These are phyloP conservation scores for Cerceris ruficornis DNA, from an alignment of 2,888 invertebrate genomes.

Conservation along the genomic window DNA sequence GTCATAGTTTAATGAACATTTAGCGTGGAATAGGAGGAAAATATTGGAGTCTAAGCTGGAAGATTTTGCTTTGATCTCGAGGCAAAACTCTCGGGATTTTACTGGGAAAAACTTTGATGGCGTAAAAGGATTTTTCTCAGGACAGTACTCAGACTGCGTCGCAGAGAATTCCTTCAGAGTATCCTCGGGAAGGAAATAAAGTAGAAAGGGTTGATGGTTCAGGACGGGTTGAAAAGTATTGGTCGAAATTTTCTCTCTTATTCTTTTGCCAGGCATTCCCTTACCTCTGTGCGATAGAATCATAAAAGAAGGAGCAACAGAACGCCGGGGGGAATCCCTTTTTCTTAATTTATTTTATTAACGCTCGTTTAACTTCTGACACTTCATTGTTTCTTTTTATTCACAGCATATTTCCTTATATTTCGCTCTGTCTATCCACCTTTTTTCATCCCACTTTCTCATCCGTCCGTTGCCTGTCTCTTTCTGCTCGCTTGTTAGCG, in stretches of 20 bases:
- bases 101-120: slow-evolving; percentile 56
- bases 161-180: slow-evolving; percentile 48
- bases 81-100: slow-evolving; percentile 57
- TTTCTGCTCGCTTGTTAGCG: too few relatives aligned
- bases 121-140: slow-evolving; percentile 62
- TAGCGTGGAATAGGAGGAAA: slow-evolving; percentile 17
- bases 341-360: slow-evolving; percentile 72
- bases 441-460: too few relatives aligned
- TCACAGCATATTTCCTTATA: slow-evolving; percentile 19
- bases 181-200: slow-evolving; percentile 43
- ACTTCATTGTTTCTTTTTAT: slow-evolving; percentile 64
- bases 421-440: too few relatives aligned
- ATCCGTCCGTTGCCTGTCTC: too few relatives aligned
- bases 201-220: slow-evolving; percentile 45
- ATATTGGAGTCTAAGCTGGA: slow-evolving; percentile 45
- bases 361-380: slow-evolving; percentile 75
- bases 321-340: slow-evolving; percentile 44
- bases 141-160: slow-evolving; percentile 48
- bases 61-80: slow-evolving; percentile 60
- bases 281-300: neutral
- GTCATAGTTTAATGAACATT: slow-evolving; percentile 31
- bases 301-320: slow-evolving; percentile 6
- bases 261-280: slow-evolving; percentile 26
- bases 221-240: slow-evolving; percentile 58
- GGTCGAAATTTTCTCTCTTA: slow-evolving; percentile 42